phyloP scores from a whole-genome alignment of 2,888 invertebrate genomes.

The Anoplius nigerrimus region DNA sequence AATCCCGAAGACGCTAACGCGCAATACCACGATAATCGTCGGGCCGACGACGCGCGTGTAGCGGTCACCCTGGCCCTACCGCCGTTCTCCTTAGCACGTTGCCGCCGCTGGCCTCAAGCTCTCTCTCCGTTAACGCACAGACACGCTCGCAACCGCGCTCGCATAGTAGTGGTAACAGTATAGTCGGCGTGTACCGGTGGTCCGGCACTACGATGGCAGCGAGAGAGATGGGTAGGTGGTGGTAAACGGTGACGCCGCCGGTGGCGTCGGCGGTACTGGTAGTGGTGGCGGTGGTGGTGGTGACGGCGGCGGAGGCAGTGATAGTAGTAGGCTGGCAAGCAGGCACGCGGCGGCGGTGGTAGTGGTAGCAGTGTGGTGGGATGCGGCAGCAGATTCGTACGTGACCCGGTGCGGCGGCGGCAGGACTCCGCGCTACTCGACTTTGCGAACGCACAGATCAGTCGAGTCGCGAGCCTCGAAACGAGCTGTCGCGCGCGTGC shows the following conservation, averaged over 20 bases:
- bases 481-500: slow-evolving; percentile 42
- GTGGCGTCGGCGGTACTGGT: not conserved
- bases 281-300: not conserved
- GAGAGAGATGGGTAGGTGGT: not conserved
- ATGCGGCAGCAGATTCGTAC: slow-evolving; percentile 53
- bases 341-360: slow-evolving; percentile 24
- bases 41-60: slow-evolving; percentile 5
- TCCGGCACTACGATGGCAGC: too few species aligned
- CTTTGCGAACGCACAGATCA: slow-evolving; percentile 57
- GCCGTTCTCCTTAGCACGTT: slow-evolving; percentile 26
- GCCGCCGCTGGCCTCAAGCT: not conserved
- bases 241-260: not conserved
- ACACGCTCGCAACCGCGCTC: too few species aligned
- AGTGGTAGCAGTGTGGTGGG: slow-evolving; percentile 40
- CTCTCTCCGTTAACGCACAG: not conserved
- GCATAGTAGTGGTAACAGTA: not conserved
- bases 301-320: slow-evolving; percentile 8
- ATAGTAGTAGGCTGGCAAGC: slow-evolving; percentile 44
- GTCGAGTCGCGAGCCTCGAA: slow-evolving; percentile 55
- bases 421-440: slow-evolving; percentile 58
- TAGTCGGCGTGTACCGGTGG: too few species aligned
- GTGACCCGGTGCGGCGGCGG: slow-evolving; percentile 54
- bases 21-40: not conserved
- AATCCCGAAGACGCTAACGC: too few species aligned
- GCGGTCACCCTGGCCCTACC: slow-evolving; percentile 18